These are phyloP conservation scores for Amaurobius ferox DNA, from an alignment of 2,888 invertebrate species.

Conservation along the genomic window DNA sequence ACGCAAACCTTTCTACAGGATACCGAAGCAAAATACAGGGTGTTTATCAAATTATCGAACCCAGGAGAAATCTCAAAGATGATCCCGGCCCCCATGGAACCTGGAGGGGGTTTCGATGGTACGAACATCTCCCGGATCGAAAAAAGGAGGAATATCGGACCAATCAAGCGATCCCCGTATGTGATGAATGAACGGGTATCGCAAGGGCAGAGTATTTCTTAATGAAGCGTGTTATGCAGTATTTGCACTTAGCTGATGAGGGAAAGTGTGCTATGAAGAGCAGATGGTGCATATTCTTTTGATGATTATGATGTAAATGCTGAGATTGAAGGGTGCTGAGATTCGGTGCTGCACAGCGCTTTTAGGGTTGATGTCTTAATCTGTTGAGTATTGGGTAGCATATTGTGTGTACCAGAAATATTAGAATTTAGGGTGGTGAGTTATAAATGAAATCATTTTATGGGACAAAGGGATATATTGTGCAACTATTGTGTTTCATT, in stretches of 20 bases:
- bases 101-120: background rate
- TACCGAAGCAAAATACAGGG: conserved; percentile 44
- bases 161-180: conserved; percentile 44
- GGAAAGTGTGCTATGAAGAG: conserved; percentile 6
- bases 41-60: conserved; percentile 70
- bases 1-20: conserved; percentile 1
- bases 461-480: too few relatives aligned
- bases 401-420: background rate
- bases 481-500: too few relatives aligned
- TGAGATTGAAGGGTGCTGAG: background rate
- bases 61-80: conserved; percentile 68
- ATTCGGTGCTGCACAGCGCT: background rate
- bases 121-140: conserved; percentile 1
- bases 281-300: conserved; percentile 52
- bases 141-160: conserved; percentile 49
- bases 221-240: conserved; percentile 65
- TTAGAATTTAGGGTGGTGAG: background rate
- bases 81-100: conserved; percentile 29
- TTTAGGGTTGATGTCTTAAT: conserved; percentile 5
- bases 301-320: conserved; percentile 34
- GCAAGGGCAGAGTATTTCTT: conserved; percentile 44
- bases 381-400: background rate
- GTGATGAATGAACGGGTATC: conserved; percentile 64
- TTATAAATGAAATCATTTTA: background rate
- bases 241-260: conserved; percentile 66